A percentile compares a stretch with the other conserved stretches of the same genome.
phyloP scores from a whole-genome alignment of 2,888 invertebrate genomes.

The Cerceris rybyensis region DNA sequence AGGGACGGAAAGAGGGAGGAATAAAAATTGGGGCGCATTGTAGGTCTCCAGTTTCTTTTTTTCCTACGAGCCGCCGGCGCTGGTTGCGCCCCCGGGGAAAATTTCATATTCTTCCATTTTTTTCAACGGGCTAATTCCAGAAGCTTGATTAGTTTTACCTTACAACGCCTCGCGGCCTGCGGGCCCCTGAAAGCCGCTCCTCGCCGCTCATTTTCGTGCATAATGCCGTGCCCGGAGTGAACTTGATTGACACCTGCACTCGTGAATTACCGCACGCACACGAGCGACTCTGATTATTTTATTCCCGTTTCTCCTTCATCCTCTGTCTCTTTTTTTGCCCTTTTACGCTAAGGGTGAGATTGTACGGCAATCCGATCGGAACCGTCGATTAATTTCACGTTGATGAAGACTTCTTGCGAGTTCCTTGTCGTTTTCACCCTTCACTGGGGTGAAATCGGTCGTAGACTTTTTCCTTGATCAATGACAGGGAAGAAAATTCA shows the following conservation, averaged over 20 bases:
- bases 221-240: slow-evolving; percentile 11
- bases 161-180: slow-evolving; percentile 49
- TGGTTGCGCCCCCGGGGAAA: slow-evolving; percentile 67
- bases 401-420: too few relatives aligned
- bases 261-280: background rate
- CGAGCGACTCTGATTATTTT: background rate
- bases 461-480: too few relatives aligned
- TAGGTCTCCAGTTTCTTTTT: slow-evolving; percentile 57
- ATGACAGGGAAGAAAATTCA: too few relatives aligned
- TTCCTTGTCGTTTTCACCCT: too few relatives aligned
- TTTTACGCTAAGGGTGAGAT: too few relatives aligned
- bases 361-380: too few relatives aligned
- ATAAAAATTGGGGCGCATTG: slow-evolving; percentile 74
- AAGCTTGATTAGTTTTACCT: slow-evolving; percentile 75
- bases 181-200: slow-evolving; percentile 36
- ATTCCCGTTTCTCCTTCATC: background rate
- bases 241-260: slow-evolving; percentile 34
- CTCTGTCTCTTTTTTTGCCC: background rate
- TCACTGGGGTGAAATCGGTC: too few relatives aligned
- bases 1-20: slow-evolving; percentile 42
- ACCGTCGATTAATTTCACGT: too few relatives aligned
- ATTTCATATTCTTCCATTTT: slow-evolving; percentile 70
- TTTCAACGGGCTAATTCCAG: slow-evolving; percentile 72
- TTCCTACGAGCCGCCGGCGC: slow-evolving; percentile 36
- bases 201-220: slow-evolving; percentile 33